phyloP scores from a whole-genome alignment of 64 coral and sea anemone species.

The Actinia tenebrosa region DNA sequence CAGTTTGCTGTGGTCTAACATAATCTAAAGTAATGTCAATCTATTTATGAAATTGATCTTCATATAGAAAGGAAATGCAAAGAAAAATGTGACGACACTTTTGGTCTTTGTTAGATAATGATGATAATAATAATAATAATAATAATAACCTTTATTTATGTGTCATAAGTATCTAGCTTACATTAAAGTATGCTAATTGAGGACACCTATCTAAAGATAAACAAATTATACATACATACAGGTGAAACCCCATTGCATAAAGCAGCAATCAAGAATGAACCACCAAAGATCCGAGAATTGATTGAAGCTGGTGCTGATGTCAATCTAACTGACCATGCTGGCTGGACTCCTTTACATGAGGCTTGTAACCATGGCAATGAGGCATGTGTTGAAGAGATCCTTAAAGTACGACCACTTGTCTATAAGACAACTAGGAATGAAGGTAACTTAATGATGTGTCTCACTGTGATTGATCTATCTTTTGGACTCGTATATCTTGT shows the following conservation, averaged over 20 bases:
- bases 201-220: no score
- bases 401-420: slow-evolving; percentile 48
- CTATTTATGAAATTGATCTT: no score
- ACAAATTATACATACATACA: no score
- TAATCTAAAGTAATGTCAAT: no score
- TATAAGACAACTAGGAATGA: slow-evolving; percentile 14
- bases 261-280: slow-evolving; percentile 78
- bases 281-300: slow-evolving; percentile 51
- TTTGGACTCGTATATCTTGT: no score
- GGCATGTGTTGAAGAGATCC: slow-evolving; percentile 65
- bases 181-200: no score
- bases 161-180: no score
- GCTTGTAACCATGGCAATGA: slow-evolving; percentile 88
- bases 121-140: no score
- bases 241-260: slow-evolving; percentile 77
- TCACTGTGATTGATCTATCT: no score
- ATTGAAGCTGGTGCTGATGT: slow-evolving; percentile 59
- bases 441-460: neutral
- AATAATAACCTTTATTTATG: no score
- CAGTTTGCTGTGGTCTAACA: neutral
- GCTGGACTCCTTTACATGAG: slow-evolving; percentile 92
- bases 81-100: neutral
- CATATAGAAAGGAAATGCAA: no score
- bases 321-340: slow-evolving; percentile 76
- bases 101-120: neutral